Conservation (phyloP, 2,888 invertebrate species). For the Trichacis sp. region DNA sequence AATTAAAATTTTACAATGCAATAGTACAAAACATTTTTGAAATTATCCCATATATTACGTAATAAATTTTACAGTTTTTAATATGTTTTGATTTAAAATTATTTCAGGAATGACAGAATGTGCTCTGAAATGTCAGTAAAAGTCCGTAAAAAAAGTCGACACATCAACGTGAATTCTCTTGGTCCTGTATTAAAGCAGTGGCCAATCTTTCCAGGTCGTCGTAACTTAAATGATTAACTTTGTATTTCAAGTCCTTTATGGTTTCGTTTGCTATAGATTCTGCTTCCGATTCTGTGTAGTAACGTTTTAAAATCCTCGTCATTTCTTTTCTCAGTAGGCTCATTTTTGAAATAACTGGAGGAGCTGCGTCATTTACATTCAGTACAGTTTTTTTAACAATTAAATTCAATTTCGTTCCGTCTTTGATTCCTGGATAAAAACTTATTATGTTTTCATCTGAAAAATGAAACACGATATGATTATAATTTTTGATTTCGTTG, state of each 20-base stretch:
- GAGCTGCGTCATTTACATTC: conserved; percentile 46
- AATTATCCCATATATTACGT: not conserved
- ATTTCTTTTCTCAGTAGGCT: conserved; percentile 73
- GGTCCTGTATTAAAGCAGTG: conserved; percentile 77
- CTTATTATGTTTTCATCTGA: conserved; percentile 77
- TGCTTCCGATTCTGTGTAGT: conserved; percentile 76
- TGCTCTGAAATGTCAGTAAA: not conserved
- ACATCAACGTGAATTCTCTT: conserved; percentile 71
- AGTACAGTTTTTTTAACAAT: conserved; percentile 77
- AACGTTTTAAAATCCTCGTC: conserved; percentile 74
- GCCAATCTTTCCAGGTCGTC: conserved; percentile 75
- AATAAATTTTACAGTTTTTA: not conserved
- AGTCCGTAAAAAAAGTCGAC: not conserved
- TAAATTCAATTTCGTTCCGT: conserved; percentile 80
- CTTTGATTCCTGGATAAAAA: conserved; percentile 80
- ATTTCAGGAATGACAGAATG: not conserved
- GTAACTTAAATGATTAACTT: conserved; percentile 72
- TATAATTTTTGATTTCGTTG: too few relatives aligned
- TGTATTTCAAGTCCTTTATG: conserved; percentile 71
- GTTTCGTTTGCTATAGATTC: conserved; percentile 74
- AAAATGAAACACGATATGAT: too few relatives aligned
- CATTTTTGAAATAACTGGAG: conserved; percentile 53
- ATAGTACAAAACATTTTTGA: not conserved
- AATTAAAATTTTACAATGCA: not conserved
- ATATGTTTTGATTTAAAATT: not conserved